These are phyloP conservation scores for Numenius arquata DNA, from an alignment of 2,113 vertebrate genomes.

Conservation along the genomic window DNA sequence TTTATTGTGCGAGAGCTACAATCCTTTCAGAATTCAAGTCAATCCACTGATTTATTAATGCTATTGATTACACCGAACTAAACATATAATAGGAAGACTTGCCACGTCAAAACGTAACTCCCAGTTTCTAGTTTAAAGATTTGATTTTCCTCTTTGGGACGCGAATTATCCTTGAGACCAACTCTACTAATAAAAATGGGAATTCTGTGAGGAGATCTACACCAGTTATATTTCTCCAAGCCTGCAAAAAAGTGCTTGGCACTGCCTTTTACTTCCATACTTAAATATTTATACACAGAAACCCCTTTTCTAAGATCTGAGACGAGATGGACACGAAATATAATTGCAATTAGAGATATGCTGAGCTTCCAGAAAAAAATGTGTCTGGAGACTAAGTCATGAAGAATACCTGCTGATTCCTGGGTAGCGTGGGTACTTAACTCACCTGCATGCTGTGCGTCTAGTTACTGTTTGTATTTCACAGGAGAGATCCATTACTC, in stretches of 20 bases:
- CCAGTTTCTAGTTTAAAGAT: not conserved
- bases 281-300: slow-evolving; percentile 59
- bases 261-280: slow-evolving; percentile 37
- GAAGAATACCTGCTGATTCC: slow-evolving; percentile 71
- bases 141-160: slow-evolving; percentile 8
- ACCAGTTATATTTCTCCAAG: not conserved
- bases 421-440: slow-evolving; percentile 70
- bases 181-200: not conserved
- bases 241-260: slow-evolving; percentile 15
- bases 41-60: slow-evolving; percentile 56
- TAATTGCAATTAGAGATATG: slow-evolving; percentile 77
- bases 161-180: not conserved
- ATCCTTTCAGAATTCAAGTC: slow-evolving; percentile 49
- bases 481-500: slow-evolving; percentile 68
- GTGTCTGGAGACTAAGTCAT: slow-evolving; percentile 63
- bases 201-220: not conserved
- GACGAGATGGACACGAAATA: slow-evolving; percentile 71
- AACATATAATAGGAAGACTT: slow-evolving; percentile 20
- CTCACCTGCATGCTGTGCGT: slow-evolving; percentile 71
- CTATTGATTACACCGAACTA: slow-evolving; percentile 44
- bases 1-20: slow-evolving; percentile 44
- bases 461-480: slow-evolving; percentile 74
- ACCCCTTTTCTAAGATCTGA: slow-evolving; percentile 46
- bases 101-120: not conserved
- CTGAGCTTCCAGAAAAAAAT: slow-evolving; percentile 66